Conservation (phyloP, 2,888 invertebrate genomes). For the Coremacera marginata region DNA sequence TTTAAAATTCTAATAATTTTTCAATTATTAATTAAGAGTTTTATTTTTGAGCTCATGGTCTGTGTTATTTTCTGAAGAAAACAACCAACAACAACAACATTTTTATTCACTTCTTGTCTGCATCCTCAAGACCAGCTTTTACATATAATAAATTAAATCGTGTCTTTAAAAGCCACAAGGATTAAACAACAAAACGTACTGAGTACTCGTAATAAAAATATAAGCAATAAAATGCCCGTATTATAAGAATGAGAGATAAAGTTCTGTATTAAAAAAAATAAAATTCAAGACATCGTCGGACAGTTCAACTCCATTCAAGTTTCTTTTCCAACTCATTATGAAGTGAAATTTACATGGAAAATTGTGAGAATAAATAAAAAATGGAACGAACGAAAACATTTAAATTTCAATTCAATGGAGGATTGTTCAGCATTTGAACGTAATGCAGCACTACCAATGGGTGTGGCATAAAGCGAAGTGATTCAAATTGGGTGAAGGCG, state of each 20-base stretch:
- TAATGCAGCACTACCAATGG: not conserved
- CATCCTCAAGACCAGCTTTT: no score
- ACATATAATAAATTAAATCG: not conserved
- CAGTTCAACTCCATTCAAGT: slow-evolving; percentile 32
- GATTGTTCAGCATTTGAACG: slow-evolving; percentile 22
- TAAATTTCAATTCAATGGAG: slow-evolving; percentile 33
- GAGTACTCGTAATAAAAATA: not conserved
- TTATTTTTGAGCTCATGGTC: no score
- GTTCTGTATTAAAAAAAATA: not conserved
- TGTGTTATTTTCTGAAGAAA: no score
- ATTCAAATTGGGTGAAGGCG: not conserved
- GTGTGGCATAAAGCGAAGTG: not conserved
- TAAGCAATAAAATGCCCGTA: not conserved
- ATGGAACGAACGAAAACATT: slow-evolving; percentile 2
- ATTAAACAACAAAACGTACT: not conserved
- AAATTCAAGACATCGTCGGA: slow-evolving; percentile 35
- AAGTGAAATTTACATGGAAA: slow-evolving; percentile 21
- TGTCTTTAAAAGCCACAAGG: not conserved
- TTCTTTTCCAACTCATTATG: slow-evolving; percentile 41
- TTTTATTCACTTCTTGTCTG: no score
- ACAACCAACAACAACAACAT: no score
- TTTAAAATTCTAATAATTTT: no score
- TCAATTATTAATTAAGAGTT: no score
- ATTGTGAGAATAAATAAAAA: not conserved
- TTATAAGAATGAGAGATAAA: not conserved